These are phyloP conservation scores for Orientallactaga sibirica DNA, from an alignment of 2,797 vertebrate species.

Conservation along the genomic window DNA sequence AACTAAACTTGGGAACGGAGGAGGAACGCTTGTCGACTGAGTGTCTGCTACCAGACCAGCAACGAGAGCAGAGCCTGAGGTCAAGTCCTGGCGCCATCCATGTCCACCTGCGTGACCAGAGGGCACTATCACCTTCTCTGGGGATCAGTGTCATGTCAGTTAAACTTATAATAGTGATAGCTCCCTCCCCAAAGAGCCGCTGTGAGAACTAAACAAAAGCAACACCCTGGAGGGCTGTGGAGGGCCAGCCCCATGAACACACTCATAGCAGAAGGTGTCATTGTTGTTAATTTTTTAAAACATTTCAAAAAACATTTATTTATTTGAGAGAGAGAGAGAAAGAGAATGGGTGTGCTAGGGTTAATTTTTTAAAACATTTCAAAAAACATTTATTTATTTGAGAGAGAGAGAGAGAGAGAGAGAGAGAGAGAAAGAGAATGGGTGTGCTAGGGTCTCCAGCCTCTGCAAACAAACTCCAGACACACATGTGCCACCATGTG, in stretches of 20 bases:
- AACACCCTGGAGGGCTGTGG: neutral
- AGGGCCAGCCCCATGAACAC: neutral
- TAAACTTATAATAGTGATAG: neutral
- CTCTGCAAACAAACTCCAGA: too few species aligned
- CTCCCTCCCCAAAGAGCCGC: neutral
- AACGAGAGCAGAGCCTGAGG: neutral
- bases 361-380: too few species aligned
- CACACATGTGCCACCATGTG: too few species aligned
- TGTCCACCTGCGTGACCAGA: neutral
- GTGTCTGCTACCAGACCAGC: neutral
- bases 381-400: too few species aligned
- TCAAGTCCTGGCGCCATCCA: neutral
- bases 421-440: too few species aligned
- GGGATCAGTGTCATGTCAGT: neutral
- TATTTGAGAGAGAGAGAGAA: too few species aligned
- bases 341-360: too few species aligned
- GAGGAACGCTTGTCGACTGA: neutral
- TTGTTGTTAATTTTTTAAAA: neutral
- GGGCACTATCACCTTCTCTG: neutral
- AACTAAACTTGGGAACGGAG: slow-evolving; percentile 2
- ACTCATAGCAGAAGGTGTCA: too few species aligned
- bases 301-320: too few species aligned
- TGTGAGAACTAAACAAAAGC: neutral
- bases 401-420: too few species aligned
- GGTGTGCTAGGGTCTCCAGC: too few species aligned